These are phyloP conservation scores for Todiramphus saurophagus DNA, from an alignment of 2,113 vertebrate genomes.

Conservation along the genomic window DNA sequence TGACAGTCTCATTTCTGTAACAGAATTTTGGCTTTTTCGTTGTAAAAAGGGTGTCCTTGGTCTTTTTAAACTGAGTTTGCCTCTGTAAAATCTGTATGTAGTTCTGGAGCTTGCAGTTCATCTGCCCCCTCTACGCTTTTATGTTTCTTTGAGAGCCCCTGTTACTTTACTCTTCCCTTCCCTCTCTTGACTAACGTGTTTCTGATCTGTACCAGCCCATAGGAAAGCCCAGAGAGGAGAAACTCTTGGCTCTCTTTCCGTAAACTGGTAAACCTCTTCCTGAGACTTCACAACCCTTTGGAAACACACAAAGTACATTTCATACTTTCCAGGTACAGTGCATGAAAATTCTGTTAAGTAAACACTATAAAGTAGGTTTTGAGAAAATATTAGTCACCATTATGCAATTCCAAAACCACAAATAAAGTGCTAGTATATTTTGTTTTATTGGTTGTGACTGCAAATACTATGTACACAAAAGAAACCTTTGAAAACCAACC, in stretches of 20 bases:
- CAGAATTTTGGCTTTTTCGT: not conserved
- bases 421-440: constrained; percentile 59
- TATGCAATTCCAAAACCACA: constrained; percentile 54
- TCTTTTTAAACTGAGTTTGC: not conserved
- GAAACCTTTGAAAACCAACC: constrained; percentile 62
- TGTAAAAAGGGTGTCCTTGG: not conserved
- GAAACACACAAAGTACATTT: constrained; percentile 54
- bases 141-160: not conserved
- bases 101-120: not conserved
- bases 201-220: not conserved
- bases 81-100: not conserved
- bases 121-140: not conserved
- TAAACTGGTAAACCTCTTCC: constrained; percentile 42
- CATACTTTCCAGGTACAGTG: constrained; percentile 56
- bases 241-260: constrained; percentile 1
- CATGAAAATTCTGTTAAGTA: constrained; percentile 58
- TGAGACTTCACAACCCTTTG: constrained; percentile 1
- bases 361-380: constrained; percentile 59
- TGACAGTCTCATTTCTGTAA: not conserved
- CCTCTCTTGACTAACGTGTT: not conserved
- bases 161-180: not conserved
- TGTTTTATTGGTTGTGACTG: constrained; percentile 64
- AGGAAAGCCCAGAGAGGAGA: constrained; percentile 3
- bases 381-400: constrained; percentile 61
- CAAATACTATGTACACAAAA: constrained; percentile 47